phyloP scores from a whole-genome alignment of 92 coral and sea anemone genomes.

The Nematostella vectensis region DNA sequence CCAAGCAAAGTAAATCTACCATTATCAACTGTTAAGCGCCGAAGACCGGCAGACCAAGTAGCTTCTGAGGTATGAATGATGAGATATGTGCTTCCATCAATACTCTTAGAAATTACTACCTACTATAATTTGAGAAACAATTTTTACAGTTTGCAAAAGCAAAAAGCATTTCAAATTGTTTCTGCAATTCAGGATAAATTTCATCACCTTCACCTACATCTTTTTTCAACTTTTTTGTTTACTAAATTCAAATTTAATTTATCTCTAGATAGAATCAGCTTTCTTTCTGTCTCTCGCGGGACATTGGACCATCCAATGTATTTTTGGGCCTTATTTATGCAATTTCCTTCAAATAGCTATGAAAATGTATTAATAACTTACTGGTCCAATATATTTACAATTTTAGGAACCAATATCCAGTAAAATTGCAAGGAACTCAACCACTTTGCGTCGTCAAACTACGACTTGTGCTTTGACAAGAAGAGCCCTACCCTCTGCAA shows the following conservation, averaged over 20 bases:
- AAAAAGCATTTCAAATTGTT: too few species aligned
- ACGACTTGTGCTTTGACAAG: constrained; percentile 32
- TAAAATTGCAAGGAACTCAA: constrained; percentile 10
- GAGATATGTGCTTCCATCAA: not conserved
- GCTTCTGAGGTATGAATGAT: constrained; percentile 12
- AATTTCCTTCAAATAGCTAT: not conserved
- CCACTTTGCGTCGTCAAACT: constrained; percentile 57
- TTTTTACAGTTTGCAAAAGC: too few species aligned
- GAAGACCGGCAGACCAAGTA: constrained; percentile 3
- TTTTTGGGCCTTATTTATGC: too few species aligned
- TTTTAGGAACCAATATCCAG: constrained; percentile 10
- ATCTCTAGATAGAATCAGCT: too few species aligned
- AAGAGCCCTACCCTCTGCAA: constrained; percentile 20
- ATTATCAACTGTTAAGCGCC: constrained; percentile 61
- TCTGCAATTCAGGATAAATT: too few species aligned
- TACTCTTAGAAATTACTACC: too few species aligned
- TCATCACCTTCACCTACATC: too few species aligned
- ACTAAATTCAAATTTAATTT: too few species aligned
- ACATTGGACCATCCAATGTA: too few species aligned
- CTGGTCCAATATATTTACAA: constrained; percentile 9
- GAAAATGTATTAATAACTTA: not conserved
- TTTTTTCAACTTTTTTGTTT: too few species aligned
- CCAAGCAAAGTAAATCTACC: constrained; percentile 57
- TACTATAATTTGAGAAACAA: too few species aligned
- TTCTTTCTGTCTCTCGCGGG: not conserved